Percentiles rank a stretch among this genome's conserved stretches.
These are phyloP conservation scores for Goniozus legneri DNA, from an alignment of 1,140 invertebrate genomes.

Conservation along the genomic window DNA sequence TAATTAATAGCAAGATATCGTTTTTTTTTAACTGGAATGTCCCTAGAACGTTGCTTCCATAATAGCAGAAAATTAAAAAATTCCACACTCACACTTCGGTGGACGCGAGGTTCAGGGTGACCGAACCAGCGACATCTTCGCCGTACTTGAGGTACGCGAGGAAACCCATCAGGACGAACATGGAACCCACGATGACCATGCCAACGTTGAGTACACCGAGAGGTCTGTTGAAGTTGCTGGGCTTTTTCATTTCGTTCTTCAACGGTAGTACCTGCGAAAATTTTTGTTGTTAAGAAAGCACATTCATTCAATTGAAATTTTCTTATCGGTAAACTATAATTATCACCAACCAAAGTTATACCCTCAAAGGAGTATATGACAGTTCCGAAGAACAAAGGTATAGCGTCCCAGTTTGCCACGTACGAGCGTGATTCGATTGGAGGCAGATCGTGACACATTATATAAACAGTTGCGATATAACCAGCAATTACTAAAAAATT, in stretches of 20 bases:
- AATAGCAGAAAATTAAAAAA: too few species aligned
- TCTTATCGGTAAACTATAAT: not conserved
- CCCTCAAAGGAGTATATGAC: conserved; percentile 79
- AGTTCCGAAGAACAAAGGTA: conserved; percentile 74
- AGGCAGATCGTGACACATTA: conserved; percentile 66
- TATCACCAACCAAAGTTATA: conserved; percentile 66
- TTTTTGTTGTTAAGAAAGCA: conserved; percentile 6
- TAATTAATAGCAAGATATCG: too few species aligned
- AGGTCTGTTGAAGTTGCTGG: conserved; percentile 69
- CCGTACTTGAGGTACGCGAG: conserved; percentile 83
- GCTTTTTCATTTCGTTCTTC: conserved; percentile 86
- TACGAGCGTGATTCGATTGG: conserved; percentile 54
- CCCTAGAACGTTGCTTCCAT: too few species aligned
- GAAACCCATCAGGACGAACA: conserved; percentile 79
- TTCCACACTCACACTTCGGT: conserved; percentile 57
- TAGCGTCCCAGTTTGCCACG: conserved; percentile 56
- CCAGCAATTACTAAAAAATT: conserved; percentile 68
- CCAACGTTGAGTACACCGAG: conserved; percentile 81
- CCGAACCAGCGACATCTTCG: conserved; percentile 64
- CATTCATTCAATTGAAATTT: conserved; percentile 8
- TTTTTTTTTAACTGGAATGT: too few species aligned
- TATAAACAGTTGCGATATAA: conserved; percentile 68
- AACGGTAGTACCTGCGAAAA: conserved; percentile 73
- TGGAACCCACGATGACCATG: conserved; percentile 72
- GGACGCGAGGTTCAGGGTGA: conserved; percentile 68